Evolutionary conservation across 2,888 invertebrate genomes (phyloP).

Genomic region (Digitonthophagus gazella): DNA sequence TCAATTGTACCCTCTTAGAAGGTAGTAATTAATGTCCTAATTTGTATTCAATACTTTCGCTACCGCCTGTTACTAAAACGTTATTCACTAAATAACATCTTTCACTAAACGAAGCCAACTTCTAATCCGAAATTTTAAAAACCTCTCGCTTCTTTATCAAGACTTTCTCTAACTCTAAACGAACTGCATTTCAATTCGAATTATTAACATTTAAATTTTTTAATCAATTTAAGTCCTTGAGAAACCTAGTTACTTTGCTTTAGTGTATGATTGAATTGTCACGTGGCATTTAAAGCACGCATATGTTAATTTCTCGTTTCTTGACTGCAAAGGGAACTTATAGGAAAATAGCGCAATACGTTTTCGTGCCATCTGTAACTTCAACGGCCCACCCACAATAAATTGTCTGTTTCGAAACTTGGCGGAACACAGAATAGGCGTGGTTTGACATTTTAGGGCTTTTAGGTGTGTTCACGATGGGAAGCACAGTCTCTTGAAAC

Average conservation of each 20-base stretch:
- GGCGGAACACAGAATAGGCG: background rate
- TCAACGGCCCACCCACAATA: background rate
- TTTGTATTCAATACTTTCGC: background rate
- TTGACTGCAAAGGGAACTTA: background rate
- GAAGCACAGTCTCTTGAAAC: background rate
- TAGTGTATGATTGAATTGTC: too few species aligned
- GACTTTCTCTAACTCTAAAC: background rate
- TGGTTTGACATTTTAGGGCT: background rate
- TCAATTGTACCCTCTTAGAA: background rate
- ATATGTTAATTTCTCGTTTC: background rate
- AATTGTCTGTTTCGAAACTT: background rate
- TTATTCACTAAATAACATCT: background rate
- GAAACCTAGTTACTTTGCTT: too few species aligned
- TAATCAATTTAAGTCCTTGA: too few species aligned
- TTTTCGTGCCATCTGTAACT: background rate
- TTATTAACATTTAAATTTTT: background rate
- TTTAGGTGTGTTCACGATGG: background rate
- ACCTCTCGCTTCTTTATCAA: background rate
- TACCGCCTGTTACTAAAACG: background rate
- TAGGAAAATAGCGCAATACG: background rate
- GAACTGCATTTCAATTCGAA: background rate
- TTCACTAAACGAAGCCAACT: background rate
- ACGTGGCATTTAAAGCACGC: too few species aligned
- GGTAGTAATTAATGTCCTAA: background rate
- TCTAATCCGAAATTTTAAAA: background rate